Evolutionary conservation across 2,888 invertebrate species (phyloP).

Genomic region (Furcula furcula): DNA sequence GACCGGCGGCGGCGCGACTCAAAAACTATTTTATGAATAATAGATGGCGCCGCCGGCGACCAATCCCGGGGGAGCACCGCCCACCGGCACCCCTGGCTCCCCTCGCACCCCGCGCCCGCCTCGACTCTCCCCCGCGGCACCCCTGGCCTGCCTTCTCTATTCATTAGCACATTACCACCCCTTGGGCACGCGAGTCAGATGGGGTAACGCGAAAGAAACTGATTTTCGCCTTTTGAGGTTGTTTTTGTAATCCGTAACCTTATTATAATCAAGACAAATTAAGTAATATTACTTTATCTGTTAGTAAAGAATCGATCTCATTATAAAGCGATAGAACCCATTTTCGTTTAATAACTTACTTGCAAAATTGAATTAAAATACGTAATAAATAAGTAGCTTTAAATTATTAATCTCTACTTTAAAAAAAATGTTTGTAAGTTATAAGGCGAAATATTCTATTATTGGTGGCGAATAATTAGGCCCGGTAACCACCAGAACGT

Average conservation of each 20-base stretch:
- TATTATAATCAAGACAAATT: too few relatives aligned
- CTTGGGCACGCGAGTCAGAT: conserved; percentile 56
- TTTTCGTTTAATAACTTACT: too few relatives aligned
- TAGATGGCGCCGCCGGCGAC: conserved; percentile 75
- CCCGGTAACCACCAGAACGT: too few relatives aligned
- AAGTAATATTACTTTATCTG: too few relatives aligned
- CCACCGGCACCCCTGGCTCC: conserved; percentile 46
- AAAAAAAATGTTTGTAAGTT: too few relatives aligned
- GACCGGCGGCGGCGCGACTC: conserved; percentile 75
- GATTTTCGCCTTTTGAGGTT: conserved; percentile 56
- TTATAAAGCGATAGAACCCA: too few relatives aligned
- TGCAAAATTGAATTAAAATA: too few relatives aligned
- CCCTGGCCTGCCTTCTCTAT: conserved; percentile 64
- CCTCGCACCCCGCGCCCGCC: conserved; percentile 27
- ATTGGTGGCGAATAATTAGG: too few relatives aligned
- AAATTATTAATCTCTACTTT: too few relatives aligned
- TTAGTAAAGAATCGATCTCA: too few relatives aligned
- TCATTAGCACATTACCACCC: conserved; percentile 81
- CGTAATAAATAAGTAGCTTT: too few relatives aligned
- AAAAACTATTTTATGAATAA: conserved; percentile 83
- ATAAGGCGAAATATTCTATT: too few relatives aligned
- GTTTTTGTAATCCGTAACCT: background rate
- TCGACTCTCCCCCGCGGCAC: conserved; percentile 34
- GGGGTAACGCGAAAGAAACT: conserved; percentile 59
- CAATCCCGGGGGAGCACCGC: conserved; percentile 77